Evolutionary conservation across 1,140 invertebrate genomes (phyloP), one percentile per base, ranked within the genome.

Genomic region (Ostrea denselamellosa): DNA sequence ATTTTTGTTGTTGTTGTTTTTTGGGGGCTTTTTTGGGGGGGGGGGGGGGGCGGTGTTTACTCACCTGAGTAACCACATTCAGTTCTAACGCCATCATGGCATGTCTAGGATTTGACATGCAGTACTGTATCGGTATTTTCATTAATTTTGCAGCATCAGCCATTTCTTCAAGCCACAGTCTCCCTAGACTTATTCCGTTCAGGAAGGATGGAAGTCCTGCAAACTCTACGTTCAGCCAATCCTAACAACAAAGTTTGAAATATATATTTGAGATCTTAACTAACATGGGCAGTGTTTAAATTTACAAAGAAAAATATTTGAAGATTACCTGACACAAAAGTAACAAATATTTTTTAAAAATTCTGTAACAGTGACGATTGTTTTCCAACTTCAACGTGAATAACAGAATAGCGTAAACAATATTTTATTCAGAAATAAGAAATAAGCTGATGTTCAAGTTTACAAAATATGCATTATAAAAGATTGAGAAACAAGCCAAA

Each of bases 141-240:
- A 83, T 51, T 83, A 86, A 65, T 10, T 51, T 65, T 2, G 90
- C 90, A 0, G 53, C 91, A 12, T 81, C 28, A 44, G 85, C 90
- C 90, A 91, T 91, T 85, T 89, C 87, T 34, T 68, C 34, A 14
- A 92, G 89, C 92, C 92, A 92, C 9, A 25, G 56, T 3, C 56
- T 81, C 2, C 89, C 91, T 19, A 90, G 14, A 71, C 81, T 77
- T 25, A 88, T 19, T 62, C 88, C 81, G 10, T 82, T 82, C 83
- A 86, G 82, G 0, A 89, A 81, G 0, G 88, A 85, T 0, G 85
- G 22, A 17, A 90, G 62, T 0, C 85, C 83, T 19, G 53, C 85
- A 34, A 90, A 90, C 81, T 90, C 89, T 14, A 83, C 54, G 51
- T 91, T 87, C 84, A 91, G 65, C 89, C 89, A 91, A 81, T 90